These are phyloP conservation scores for Pararge aegeria DNA, from an alignment of 1,140 invertebrate species.

Conservation along the genomic window DNA sequence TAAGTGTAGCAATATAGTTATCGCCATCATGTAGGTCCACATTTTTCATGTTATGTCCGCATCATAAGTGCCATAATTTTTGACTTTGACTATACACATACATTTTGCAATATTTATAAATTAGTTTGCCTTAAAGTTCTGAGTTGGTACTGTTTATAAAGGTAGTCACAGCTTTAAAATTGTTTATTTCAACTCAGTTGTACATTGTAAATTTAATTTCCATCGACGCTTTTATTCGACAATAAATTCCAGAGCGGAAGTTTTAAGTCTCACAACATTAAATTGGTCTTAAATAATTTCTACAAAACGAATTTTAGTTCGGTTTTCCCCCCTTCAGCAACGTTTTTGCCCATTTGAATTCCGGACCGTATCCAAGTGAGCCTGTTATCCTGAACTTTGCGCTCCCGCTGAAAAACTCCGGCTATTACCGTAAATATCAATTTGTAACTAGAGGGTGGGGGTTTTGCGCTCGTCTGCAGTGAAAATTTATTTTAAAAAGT, in stretches of 20 bases:
- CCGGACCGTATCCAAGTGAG: constrained; percentile 56
- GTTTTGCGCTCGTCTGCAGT: constrained; percentile 3
- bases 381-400: constrained; percentile 69
- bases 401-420: constrained; percentile 60
- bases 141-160: too few relatives aligned
- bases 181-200: neutral
- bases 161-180: neutral
- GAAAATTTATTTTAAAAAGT: neutral
- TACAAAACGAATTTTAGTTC: constrained; percentile 48
- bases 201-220: constrained; percentile 40
- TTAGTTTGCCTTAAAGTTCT: too few relatives aligned
- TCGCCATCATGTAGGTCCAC: too few relatives aligned
- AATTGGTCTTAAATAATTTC: constrained; percentile 57
- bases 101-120: too few relatives aligned
- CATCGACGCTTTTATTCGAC: constrained; percentile 30
- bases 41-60: too few relatives aligned
- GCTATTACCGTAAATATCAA: constrained; percentile 75
- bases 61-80: too few relatives aligned
- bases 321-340: constrained; percentile 52
- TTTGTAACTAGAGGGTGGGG: constrained; percentile 68
- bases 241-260: constrained; percentile 25
- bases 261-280: constrained; percentile 39
- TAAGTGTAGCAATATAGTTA: too few relatives aligned
- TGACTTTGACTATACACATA: too few relatives aligned
- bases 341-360: constrained; percentile 64